These are phyloP conservation scores for Apostichopus californicus DNA, from an alignment of 35 echinoderm and acorn worm genomes.

Conservation along the genomic window DNA sequence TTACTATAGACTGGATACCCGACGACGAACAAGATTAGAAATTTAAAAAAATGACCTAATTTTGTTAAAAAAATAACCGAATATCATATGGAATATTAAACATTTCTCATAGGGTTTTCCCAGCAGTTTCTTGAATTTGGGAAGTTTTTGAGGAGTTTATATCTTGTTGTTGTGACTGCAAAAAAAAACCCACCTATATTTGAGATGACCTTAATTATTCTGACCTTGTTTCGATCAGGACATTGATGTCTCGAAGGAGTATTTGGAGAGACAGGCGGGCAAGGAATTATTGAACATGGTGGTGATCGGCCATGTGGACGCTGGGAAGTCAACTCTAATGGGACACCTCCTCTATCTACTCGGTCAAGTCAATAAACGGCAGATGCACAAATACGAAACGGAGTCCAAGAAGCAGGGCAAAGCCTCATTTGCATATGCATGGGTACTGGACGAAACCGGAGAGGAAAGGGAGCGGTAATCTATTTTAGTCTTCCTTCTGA, in stretches of 20 bases:
- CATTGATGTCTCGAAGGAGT: slow-evolving; percentile 84
- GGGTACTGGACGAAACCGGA: slow-evolving; percentile 98
- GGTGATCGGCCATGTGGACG: slow-evolving; percentile 98
- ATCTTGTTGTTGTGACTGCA: no score
- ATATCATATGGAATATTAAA: no score
- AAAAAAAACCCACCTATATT: no score
- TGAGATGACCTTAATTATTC: neutral
- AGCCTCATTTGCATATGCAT: slow-evolving; percentile 99
- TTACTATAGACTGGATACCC: no score
- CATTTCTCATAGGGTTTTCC: no score
- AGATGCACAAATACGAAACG: slow-evolving; percentile 97
- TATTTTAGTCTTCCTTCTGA: neutral
- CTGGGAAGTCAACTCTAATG: slow-evolving; percentile 98
- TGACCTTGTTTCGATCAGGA: slow-evolving; percentile 43
- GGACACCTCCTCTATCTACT: slow-evolving; percentile 88
- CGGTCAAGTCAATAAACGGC: slow-evolving; percentile 75
- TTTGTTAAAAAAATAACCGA: no score
- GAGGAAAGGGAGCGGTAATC: slow-evolving; percentile 93
- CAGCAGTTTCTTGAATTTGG: no score
- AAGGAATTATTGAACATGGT: slow-evolving; percentile 93
- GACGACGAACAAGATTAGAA: no score
- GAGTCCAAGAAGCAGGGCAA: slow-evolving; percentile 98
- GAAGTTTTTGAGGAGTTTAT: no score
- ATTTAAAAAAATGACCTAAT: no score
- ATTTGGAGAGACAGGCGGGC: slow-evolving; percentile 69